These are phyloP conservation scores for Oncorhynchus masou DNA, from an alignment of 2,113 vertebrate species.

Conservation along the genomic window DNA sequence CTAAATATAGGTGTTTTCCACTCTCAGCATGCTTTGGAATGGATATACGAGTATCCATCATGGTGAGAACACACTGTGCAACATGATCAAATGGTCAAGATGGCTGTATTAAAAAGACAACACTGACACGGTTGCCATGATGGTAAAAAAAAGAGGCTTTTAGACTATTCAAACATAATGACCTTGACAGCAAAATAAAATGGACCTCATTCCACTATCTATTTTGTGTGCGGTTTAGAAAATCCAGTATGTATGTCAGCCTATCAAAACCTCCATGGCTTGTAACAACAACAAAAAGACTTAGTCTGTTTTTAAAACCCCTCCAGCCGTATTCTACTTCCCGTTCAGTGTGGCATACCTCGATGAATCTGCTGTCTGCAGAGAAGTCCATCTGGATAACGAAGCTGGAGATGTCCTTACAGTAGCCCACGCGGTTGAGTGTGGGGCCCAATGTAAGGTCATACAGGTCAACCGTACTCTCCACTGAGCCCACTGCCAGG, in stretches of 20 bases:
- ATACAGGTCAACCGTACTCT: conserved; percentile 11
- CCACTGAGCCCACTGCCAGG: conserved; percentile 7
- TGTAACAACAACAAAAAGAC: no score
- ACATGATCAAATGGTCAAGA: background rate
- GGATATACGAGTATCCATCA: background rate
- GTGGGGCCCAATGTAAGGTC: background rate
- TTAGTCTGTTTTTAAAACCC: no score
- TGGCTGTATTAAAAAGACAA: background rate
- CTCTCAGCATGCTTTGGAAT: background rate
- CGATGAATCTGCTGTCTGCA: conserved; percentile 10
- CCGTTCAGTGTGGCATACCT: conserved; percentile 3
- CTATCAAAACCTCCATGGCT: no score
- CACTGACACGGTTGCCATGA: background rate
- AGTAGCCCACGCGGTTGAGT: conserved; percentile 9
- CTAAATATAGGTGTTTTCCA: background rate
- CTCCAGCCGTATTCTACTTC: no score
- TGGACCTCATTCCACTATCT: no score
- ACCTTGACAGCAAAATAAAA: no score
- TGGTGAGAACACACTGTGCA: background rate
- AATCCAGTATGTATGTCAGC: no score
- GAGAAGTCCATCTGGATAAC: conserved; percentile 20
- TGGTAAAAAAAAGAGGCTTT: no score
- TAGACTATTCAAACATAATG: no score
- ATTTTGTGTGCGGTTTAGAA: no score
- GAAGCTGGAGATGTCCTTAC: background rate